Evolutionary conservation across 2,888 invertebrate genomes (phyloP), one percentile per base, ranked within the genome.

Genomic region (Chironomus tentans): DNA sequence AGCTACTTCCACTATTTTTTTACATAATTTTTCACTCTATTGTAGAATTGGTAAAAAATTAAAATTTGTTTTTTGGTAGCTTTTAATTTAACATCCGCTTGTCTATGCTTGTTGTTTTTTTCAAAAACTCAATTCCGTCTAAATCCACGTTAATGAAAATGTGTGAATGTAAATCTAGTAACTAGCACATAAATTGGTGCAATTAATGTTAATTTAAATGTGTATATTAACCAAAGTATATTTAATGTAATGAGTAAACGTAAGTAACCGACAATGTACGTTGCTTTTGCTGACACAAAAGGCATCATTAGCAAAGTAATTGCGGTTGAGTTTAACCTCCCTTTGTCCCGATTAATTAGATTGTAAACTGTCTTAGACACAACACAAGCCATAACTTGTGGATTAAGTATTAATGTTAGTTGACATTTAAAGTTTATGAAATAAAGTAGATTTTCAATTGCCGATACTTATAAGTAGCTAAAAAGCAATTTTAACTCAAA

Each of bases 141-240:
- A 28, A 28, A 2, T 2, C n/a, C 15, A 15, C 7, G 62, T 7
- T 18, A 24, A 24, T 65, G 22, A 21, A 13, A 21, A 24, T 65
- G 65, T 22, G 65, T 65, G 65, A 65, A 65, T 65, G 21, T 24
- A 65, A 18, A 21, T 65, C 21, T 65, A 56, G 18, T 3, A 21
- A 65, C 22, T 65, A 24, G 18, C 65, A 56, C 56, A 56, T 56
- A 56, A 68, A 68, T 68, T 68, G 68, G 28, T 22, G 70, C 70
- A 70, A 70, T 70, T 70, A 70, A 70, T 70, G n/a, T 70, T 70
- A 70, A 48, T 48, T 70, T 46, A 48, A 70, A 70, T 70, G 70
- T 70, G 24, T 21, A 70, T 70, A 24, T 38, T 38, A 38, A 38
- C 38, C 38, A 38, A 38, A 38, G 38, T 38, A 38, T 38, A 38